Base-by-base conservation (phyloP, 2,888 invertebrate species). In the Blomia tropicalis region DNA sequence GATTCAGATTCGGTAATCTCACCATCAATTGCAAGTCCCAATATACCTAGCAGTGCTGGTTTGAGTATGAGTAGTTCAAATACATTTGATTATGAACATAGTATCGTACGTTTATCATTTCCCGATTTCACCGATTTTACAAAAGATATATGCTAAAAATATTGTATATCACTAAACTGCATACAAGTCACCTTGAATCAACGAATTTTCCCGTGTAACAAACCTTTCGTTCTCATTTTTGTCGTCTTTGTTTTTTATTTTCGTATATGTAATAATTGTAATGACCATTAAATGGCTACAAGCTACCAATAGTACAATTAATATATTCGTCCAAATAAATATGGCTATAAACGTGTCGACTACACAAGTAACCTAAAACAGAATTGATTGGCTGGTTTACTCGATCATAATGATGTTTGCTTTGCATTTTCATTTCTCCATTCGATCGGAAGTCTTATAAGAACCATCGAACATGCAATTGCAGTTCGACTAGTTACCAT, bases 401-500 rank as follows among this genome's bases (percentile, higher is more conserved):
- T 47, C 7, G 36, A 11, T 36, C 36, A n/a, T n/a, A n/a, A n/a
- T n/a, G n/a, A n/a, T n/a, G 41, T n/a, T n/a, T n/a, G n/a, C n/a
- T n/a, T n/a, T n/a, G n/a, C n/a, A n/a, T n/a, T n/a, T n/a, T 41
- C 11, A n/a, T 27, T 47, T 47, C 11, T 7, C 51, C 51, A 27
- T 19, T 47, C n/a, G 22, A n/a, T 47, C 51, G 51, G 51, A 47
- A 47, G 51, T 47, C 23, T 22, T 47, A 11, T 14, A 19, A 27
- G 23, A 14, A 25, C 11, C 23, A 14, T 7, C 11, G 22, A n/a
- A 47, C 7, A 47, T 11, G 51, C 7, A 7, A 11, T 7, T 11
- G 36, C 51, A n/a, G 51, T 47, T 47, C 51, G 51, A 47, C 51
- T 7, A 47, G 51, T 47, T 47, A 47, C 51, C 51, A 47, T 47